These are phyloP conservation scores for Masticophis lateralis DNA, from an alignment of 2,797 vertebrate species.

Conservation along the genomic window DNA sequence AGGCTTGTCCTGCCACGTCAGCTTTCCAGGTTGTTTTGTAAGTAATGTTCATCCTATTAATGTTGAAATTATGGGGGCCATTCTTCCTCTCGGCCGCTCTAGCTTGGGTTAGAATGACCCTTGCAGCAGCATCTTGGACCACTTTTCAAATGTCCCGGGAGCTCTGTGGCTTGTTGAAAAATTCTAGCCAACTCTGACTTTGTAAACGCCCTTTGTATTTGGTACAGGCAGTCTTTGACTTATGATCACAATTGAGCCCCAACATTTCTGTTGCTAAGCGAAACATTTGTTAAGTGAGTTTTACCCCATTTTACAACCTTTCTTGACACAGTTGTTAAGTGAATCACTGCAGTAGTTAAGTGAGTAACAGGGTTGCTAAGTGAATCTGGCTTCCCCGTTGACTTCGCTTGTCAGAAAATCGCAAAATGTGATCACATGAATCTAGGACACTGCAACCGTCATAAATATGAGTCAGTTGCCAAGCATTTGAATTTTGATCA, in stretches of 20 bases:
- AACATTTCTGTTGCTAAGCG: background rate
- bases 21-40: background rate
- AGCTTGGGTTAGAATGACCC: background rate
- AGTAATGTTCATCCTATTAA: background rate
- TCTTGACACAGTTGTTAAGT: too few relatives aligned
- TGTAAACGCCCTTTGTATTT: conserved; percentile 1
- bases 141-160: background rate
- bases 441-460: background rate
- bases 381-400: background rate
- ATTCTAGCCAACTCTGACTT: background rate
- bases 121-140: background rate
- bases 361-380: background rate
- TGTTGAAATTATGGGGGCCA: background rate
- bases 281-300: too few relatives aligned
- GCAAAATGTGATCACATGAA: background rate
- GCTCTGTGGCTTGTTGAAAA: background rate
- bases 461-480: background rate
- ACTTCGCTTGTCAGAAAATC: background rate
- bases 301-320: too few relatives aligned
- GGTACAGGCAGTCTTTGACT: background rate
- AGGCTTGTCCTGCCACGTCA: background rate
- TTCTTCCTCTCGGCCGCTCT: too few relatives aligned
- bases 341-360: background rate
- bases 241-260: background rate
- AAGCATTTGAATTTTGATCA: background rate